Conservation (phyloP, 2,888 invertebrate species). For the Lasioglossum vierecki region DNA sequence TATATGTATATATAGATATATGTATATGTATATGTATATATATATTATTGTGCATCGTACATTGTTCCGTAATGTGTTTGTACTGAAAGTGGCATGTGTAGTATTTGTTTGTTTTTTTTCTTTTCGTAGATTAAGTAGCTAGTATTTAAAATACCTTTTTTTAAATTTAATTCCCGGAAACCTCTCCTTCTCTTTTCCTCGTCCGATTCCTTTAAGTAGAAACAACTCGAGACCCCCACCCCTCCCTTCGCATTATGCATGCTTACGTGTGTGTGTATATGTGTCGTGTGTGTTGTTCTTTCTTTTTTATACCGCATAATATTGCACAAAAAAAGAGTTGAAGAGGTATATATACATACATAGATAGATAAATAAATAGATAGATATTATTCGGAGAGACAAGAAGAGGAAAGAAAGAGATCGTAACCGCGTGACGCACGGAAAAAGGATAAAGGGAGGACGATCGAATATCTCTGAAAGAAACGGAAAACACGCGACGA, state of each 20-base stretch:
- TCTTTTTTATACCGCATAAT: slow-evolving; percentile 46
- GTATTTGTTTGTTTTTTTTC: slow-evolving; percentile 68
- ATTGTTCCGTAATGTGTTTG: slow-evolving; percentile 70
- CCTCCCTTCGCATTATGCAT: slow-evolving; percentile 70
- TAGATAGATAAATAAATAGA: slow-evolving; percentile 33
- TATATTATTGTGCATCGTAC: slow-evolving; percentile 69
- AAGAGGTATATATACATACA: slow-evolving; percentile 11
- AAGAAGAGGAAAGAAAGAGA: background rate
- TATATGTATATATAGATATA: slow-evolving; percentile 16
- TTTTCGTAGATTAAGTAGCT: slow-evolving; percentile 74
- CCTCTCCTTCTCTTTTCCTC: background rate
- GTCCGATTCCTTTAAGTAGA: slow-evolving; percentile 29
- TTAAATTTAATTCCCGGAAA: slow-evolving; percentile 61
- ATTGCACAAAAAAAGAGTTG: slow-evolving; percentile 19
- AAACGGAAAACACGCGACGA: slow-evolving; percentile 6
- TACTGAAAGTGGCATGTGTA: slow-evolving; percentile 78
- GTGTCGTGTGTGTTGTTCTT: slow-evolving; percentile 60
- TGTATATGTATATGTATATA: slow-evolving; percentile 28
- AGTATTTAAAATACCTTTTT: slow-evolving; percentile 69
- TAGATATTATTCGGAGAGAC: background rate
- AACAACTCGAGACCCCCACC: slow-evolving; percentile 30
- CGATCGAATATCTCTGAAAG: background rate
- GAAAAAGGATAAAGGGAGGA: slow-evolving; percentile 11
- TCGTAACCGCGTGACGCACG: background rate
- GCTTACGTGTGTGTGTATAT: slow-evolving; percentile 63